These are phyloP conservation scores for Zaprionus lachaisei DNA, from an alignment of 1,140 invertebrate species.

Conservation along the genomic window DNA sequence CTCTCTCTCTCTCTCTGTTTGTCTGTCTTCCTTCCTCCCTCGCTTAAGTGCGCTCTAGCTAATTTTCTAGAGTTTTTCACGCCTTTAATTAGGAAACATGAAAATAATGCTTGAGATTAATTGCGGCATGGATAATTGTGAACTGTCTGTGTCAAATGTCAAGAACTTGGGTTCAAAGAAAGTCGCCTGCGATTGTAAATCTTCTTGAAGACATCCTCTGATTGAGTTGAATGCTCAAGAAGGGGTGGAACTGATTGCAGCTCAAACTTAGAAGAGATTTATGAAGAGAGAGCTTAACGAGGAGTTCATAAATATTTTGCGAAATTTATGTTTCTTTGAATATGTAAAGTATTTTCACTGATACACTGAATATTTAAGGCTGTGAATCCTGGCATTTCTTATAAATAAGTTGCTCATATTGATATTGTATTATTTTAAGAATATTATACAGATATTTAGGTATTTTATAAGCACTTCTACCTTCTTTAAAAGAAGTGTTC, in stretches of 20 bases:
- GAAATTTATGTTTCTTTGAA: no score
- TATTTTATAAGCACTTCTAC: no score
- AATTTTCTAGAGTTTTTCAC: slow-evolving; percentile 29
- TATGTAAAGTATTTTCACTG: no score
- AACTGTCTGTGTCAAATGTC: slow-evolving; percentile 33
- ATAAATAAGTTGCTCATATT: no score
- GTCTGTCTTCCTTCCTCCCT: not conserved
- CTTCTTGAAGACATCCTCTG: slow-evolving; percentile 16
- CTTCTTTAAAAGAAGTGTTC: no score
- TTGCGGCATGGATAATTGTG: slow-evolving; percentile 24
- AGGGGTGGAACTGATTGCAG: slow-evolving; percentile 37
- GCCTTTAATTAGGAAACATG: slow-evolving; percentile 68
- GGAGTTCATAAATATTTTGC: not conserved
- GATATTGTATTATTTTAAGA: no score
- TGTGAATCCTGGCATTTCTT: no score
- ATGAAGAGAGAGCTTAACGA: not conserved
- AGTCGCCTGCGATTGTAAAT: slow-evolving; percentile 56
- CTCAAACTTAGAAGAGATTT: not conserved
- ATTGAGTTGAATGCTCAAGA: slow-evolving; percentile 7
- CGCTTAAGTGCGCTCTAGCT: slow-evolving; percentile 18
- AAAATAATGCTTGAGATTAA: slow-evolving; percentile 55
- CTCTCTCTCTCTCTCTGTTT: not conserved
- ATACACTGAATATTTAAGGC: no score
- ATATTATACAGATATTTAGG: no score
- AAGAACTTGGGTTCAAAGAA: slow-evolving; percentile 66